phyloP scores from a whole-genome alignment of 2,113 vertebrate genomes.

The Epinephelus cyanopodus region DNA sequence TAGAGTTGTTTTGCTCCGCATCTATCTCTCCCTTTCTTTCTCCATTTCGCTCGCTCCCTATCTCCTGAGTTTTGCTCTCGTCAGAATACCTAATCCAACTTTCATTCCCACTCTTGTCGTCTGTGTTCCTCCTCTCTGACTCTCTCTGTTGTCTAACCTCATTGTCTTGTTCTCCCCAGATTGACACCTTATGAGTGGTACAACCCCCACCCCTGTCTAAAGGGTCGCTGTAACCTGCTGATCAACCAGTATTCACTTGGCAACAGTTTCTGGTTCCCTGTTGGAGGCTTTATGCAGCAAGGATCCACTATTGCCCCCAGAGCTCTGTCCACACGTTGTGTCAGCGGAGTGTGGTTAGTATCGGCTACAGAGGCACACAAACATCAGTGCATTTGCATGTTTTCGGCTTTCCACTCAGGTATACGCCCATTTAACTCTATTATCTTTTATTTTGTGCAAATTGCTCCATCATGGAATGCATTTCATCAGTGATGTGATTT shows the following conservation, averaged over 20 bases:
- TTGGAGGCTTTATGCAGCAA: slow-evolving; percentile 99
- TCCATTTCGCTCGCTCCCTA: neutral
- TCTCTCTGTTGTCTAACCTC: slow-evolving; percentile 19
- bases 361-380: neutral
- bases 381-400: slow-evolving; percentile 6
- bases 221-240: slow-evolving; percentile 93
- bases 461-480: slow-evolving; percentile 1
- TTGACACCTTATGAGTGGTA: slow-evolving; percentile 98
- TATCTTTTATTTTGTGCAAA: neutral
- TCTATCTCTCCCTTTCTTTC: slow-evolving; percentile 46
- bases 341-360: slow-evolving; percentile 98
- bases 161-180: slow-evolving; percentile 74
- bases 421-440: neutral
- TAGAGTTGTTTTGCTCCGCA: slow-evolving; percentile 48
- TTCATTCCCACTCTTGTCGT: neutral
- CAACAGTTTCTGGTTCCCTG: slow-evolving; percentile 98
- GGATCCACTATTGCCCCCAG: slow-evolving; percentile 97
- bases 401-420: neutral
- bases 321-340: slow-evolving; percentile 95
- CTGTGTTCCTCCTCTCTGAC: neutral
- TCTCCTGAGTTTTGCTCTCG: slow-evolving; percentile 56
- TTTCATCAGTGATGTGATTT: slow-evolving; percentile 29
- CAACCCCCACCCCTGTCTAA: slow-evolving; percentile 95
- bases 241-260: slow-evolving; percentile 98
- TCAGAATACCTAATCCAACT: slow-evolving; percentile 44